Base-by-base conservation (phyloP, 2,113 vertebrate genomes). In the Cyprinodon variegatus region DNA sequence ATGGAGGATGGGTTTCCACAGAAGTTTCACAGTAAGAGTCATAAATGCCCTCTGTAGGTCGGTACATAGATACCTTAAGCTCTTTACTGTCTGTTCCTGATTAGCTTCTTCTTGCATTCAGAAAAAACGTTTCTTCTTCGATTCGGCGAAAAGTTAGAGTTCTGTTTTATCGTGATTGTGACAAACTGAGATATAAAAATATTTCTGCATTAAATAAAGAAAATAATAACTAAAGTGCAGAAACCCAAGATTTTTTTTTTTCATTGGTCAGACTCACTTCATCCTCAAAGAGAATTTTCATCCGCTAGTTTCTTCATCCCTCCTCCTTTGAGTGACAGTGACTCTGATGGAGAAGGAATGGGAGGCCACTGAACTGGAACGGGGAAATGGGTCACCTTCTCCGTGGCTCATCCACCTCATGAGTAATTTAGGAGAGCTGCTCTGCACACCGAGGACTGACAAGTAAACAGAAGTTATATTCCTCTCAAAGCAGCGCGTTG, bases 381-480 rank as follows among this genome's bases (percentile, higher is more conserved):
- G 83, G 76, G 74, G 84, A 90, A 91, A 46, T 82, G 81, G 86
- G 83, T 89, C 86, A 90, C 66, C 72, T 81, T 89, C 82, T 85
- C 78, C 41, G 41, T 4, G 39, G 12, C 61, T 74, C 15, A 38
- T 84, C 77, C 77, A 67, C 66, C 73, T 88, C 86, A 89, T 89
- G 76, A 90, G 81, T 86, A 85, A 90, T 91, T 89, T 80, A 92
- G 65, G 61, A 2, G 8, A 78, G 63, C 37, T 67, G 36, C 38
- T 39, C 64, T 76, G 53, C 72, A 76, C 79, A 37, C 64, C 3
- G 6, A 65, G 5, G 57, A 68, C 69, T 68, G 76, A 76, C 70
- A 57, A 61, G 77, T 65, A 70, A 77, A 86, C 77, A 83, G 22
- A 36, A 37, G 76, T 80, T 69, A 71, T 43, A 62, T 73, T 76